Percentiles rank a stretch among this genome's conserved stretches.
These are phyloP conservation scores for Acleris holmiana DNA, from an alignment of 2,888 invertebrate genomes.

Conservation along the genomic window DNA sequence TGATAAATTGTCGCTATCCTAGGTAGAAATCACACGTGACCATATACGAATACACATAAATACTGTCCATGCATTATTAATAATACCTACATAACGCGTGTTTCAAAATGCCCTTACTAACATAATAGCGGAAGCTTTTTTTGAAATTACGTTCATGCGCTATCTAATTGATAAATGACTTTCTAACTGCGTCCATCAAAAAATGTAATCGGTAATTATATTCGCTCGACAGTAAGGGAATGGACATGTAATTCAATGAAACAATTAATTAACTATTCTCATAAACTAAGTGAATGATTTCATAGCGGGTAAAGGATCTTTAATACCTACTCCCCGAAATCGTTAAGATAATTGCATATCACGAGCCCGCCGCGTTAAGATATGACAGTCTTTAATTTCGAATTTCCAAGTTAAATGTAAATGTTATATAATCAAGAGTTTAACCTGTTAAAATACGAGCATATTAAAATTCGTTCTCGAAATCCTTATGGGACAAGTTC, in stretches of 20 bases:
- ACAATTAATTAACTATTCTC: constrained; percentile 49
- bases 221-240: no score
- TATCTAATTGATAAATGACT: no score
- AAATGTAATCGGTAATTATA: no score
- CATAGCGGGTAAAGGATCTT: constrained; percentile 54
- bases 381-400: neutral
- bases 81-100: constrained; percentile 38
- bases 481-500: no score
- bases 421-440: no score
- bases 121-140: no score
- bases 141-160: no score
- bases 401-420: no score
- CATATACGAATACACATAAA: constrained; percentile 40
- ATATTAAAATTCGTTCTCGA: no score
- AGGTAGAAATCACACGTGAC: constrained; percentile 38
- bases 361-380: neutral
- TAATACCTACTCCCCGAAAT: constrained; percentile 64
- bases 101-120: constrained; percentile 20
- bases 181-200: no score
- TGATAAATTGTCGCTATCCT: constrained; percentile 59
- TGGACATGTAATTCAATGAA: constrained; percentile 7
- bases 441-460: no score
- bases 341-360: constrained; percentile 48
- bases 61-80: constrained; percentile 45
- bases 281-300: constrained; percentile 57